Evolutionary conservation across 2,888 invertebrate species (phyloP).

Genomic region (Teleogryllus oceanicus): DNA sequence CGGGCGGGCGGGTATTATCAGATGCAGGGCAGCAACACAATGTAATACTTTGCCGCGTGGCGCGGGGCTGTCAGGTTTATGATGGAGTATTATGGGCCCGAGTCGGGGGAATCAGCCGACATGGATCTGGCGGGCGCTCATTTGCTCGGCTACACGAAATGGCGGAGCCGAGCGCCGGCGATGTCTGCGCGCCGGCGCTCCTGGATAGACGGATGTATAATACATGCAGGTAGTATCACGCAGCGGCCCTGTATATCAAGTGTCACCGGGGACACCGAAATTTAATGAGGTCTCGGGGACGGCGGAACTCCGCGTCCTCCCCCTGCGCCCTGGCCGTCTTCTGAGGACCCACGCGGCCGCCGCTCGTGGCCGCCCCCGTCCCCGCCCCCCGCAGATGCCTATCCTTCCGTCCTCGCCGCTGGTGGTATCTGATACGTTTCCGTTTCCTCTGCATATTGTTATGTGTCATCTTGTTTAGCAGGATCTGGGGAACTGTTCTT

Average conservation of each 20-base stretch:
- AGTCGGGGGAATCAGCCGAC: not conserved
- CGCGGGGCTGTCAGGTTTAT: conserved; percentile 18
- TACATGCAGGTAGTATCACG: not conserved
- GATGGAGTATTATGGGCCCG: conserved; percentile 7
- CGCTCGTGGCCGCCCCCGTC: too few species aligned
- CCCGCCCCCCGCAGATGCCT: too few species aligned
- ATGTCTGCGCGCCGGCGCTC: conserved; percentile 1
- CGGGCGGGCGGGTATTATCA: not conserved
- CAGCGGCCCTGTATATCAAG: not conserved
- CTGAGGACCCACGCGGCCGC: too few species aligned
- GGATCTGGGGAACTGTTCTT: too few species aligned
- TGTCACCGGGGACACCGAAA: not conserved
- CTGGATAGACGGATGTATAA: not conserved
- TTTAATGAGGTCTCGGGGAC: not conserved
- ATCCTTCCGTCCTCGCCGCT: too few species aligned
- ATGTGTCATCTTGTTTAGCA: too few species aligned
- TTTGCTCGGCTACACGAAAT: conserved; percentile 10
- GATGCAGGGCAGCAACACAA: conserved; percentile 6
- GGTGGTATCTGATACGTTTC: too few species aligned
- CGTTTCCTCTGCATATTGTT: too few species aligned
- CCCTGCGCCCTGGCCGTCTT: not conserved
- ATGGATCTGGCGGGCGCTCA: not conserved
- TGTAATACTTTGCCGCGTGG: conserved; percentile 1
- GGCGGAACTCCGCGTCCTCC: not conserved
- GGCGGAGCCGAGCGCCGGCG: not conserved